Base-by-base conservation (phyloP, 2,888 invertebrate species). In the Dorcus parallelipipedus region DNA sequence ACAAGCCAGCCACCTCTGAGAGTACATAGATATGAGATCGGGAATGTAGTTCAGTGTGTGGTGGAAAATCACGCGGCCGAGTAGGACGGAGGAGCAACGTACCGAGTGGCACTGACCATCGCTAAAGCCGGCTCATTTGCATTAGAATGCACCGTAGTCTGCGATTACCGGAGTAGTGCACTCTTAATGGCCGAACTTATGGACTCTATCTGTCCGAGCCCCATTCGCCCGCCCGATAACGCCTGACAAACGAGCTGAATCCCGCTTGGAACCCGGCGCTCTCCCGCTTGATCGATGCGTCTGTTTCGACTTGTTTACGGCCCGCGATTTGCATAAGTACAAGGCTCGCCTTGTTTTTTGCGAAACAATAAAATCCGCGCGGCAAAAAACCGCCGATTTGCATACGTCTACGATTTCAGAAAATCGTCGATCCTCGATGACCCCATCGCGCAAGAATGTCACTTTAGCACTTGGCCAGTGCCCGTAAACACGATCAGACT, bases 141-240 rank as follows among this genome's bases (percentile, higher is more conserved):
- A 64, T 64, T 64, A 64, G 64, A 64, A 64, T 64, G 62, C 62
- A 62, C 55, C 58, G 52, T 53, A 43, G 64, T 64, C 62, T 64
- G 64, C 52, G 62, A 64, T 64, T 64, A 62, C 57, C 57, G 54
- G 62, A 59, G 64, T 59, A 62, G 49, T 62, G 61, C 60, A 58
- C 64, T 61, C 56, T 64, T 64, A 62, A 64, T 62, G 56, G 56
- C 40, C 53, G 42, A 42, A 56, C 58, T 62, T 60, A 64, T 58
- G 56, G 50, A 45, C 50, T 55, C 48, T 62, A 56, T 59, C 50
- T 39, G 58, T 60, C 52, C 55, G 39, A 49, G 59, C 56, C 59
- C 59, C 50, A 45, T 53, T 43, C 49, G 26, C 41, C 50, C 42
- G 58, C 49, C 56, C 55, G 60, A 64, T 62, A 64, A 59, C 45